These are phyloP conservation scores for Sorex maritimensis DNA, from an alignment of 2,797 vertebrate genomes.

Conservation along the genomic window DNA sequence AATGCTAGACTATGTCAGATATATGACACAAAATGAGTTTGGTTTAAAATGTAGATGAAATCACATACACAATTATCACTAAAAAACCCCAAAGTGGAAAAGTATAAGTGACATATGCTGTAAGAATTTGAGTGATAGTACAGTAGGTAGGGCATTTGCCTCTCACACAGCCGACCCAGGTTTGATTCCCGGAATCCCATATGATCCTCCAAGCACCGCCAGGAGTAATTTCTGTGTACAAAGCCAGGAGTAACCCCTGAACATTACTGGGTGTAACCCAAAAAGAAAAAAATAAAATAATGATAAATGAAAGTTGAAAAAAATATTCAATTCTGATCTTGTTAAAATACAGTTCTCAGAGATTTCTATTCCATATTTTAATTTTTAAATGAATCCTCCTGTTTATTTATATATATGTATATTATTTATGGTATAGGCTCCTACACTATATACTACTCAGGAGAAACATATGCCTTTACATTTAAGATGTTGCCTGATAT, in stretches of 20 bases:
- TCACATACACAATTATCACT: not conserved
- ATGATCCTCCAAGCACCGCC: too few species aligned
- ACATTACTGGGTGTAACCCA: too few species aligned
- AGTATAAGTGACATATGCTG: not conserved
- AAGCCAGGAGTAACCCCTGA: too few species aligned
- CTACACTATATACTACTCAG: not conserved
- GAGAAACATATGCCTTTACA: not conserved
- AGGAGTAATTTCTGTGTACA: too few species aligned
- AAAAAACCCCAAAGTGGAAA: not conserved
- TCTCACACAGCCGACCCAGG: too few species aligned
- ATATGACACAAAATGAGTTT: not conserved
- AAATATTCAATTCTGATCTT: not conserved
- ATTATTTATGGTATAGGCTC: not conserved
- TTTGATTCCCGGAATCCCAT: too few species aligned
- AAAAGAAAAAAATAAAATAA: not conserved
- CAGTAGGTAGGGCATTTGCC: not conserved
- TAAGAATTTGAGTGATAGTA: not conserved
- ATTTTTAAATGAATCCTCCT: conserved; percentile 4
- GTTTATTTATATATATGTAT: conserved; percentile 11
- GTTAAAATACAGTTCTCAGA: conserved; percentile 35
- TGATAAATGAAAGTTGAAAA: not conserved
- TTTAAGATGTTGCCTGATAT: not conserved
- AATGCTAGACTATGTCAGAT: not conserved
- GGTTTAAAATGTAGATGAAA: not conserved
- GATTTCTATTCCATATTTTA: not conserved